Base-by-base conservation (phyloP, 2,888 invertebrate species). In the Pocota personata region DNA sequence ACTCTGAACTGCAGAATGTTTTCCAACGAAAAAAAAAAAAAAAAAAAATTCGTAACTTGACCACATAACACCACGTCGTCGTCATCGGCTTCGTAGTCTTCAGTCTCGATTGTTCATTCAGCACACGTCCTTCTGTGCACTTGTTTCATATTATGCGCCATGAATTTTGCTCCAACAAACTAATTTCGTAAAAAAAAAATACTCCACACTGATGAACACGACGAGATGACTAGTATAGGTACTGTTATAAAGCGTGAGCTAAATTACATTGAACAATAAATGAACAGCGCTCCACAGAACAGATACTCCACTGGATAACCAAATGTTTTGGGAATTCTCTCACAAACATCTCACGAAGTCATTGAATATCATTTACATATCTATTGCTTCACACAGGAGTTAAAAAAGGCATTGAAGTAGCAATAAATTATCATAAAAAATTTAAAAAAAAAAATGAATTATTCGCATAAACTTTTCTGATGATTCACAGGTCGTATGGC, bases 121-220 rank as follows among this genome's bases (percentile, higher is more conserved):
- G 12, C 16, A 24, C 75, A 75, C 82, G 62, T 82, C 62, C 69
- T 62, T 48, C 12, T 12, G 69, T 75, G 82, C 82, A 75, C 82
- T 82, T 82, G 75, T 82, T 82, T 82, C 19, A 16, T 62, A 62
- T 40, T 40, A 62, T 75, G 30, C 67, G 37, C 69, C 21, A 64
- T 27, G 58, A 75, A 52, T 73, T 19, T 67, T 60, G 60, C 46
- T 14, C 48, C 57, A 62, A n/a, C 55, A 57, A 57, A 48, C 10
- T 37, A 58, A 75, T 72, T 75, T 82, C 30, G 46, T 73, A 43
- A 52, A 76, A 10, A 69, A 50, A 46, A 27, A 14, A n/a, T 19
- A 43, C 30, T 40, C 27, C 27, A 7, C 43, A 50, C 27, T 30
- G 52, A 58, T 35, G 35, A 58, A 58, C 40, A 60, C 60, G 60